These are phyloP conservation scores for Calephelis virginiensis DNA, from an alignment of 1,140 invertebrate species.

Conservation along the genomic window DNA sequence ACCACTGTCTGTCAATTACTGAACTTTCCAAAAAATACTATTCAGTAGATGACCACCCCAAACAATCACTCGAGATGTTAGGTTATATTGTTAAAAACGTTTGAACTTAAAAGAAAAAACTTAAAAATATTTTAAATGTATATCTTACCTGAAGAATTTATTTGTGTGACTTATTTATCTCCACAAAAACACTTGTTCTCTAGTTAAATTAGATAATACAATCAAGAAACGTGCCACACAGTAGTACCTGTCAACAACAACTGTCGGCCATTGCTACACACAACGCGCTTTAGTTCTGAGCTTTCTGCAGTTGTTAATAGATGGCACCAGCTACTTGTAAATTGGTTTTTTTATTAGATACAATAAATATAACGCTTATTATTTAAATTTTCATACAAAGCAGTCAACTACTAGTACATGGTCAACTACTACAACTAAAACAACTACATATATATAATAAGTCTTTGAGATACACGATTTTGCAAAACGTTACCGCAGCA, in stretches of 20 bases:
- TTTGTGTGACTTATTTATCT: no score
- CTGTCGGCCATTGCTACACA: constrained; percentile 11
- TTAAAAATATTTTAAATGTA: no score
- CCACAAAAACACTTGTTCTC: no score
- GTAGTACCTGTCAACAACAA: constrained; percentile 16
- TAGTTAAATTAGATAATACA: no score
- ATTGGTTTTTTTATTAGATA: background rate
- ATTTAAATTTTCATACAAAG: background rate
- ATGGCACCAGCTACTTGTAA: constrained; percentile 18
- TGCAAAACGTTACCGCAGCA: no score
- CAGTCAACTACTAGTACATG: constrained; percentile 1
- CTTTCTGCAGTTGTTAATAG: constrained; percentile 13
- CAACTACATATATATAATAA: no score
- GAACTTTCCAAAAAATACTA: constrained; percentile 4
- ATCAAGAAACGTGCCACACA: no score
- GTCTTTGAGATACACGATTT: no score
- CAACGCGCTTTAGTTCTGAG: constrained; percentile 15
- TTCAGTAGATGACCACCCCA: constrained; percentile 23
- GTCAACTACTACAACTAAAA: background rate
- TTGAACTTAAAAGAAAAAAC: no score
- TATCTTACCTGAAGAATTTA: no score
- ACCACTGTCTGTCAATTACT: constrained; percentile 25
- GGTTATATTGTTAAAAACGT: constrained; percentile 9
- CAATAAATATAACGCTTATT: background rate
- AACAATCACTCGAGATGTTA: constrained; percentile 16